Base-by-base conservation (phyloP, 2,113 vertebrate species). In the Macroglossus sobrinus region DNA sequence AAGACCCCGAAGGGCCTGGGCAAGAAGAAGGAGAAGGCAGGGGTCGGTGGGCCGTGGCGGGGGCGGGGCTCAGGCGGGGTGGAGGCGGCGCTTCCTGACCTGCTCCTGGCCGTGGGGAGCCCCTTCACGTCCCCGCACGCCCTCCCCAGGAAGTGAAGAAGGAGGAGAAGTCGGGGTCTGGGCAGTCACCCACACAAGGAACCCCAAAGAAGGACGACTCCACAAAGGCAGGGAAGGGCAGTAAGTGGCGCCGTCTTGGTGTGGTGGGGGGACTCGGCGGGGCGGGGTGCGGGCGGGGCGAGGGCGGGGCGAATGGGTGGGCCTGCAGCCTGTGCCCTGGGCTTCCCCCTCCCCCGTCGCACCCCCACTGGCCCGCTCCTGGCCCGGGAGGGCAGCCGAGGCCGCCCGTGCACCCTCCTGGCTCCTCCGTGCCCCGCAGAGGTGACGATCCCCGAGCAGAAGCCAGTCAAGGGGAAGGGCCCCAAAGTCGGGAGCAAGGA, bases 21-120 rank as follows among this genome's bases (percentile, higher is more conserved):
- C 84, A 99, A 98, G 96, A 99, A 99, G 84, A 99, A 98, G 95
- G 98, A 98, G 59, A 98, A 98, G 98, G 3, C 91, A 0, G 35
- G 55, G 96, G 94, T 76, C 78, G 78, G 69, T 59, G 59, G 24
- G 45, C 71, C 7, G 50, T 1, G 55, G 50, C 10, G 45, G 68
- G 28, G n/a, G 40, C 35, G 24, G 40, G 47, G 64, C 10, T 0
- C 45, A 26, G 7, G 55, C 6, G 55, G 6, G 19, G 55, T 7
- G 55, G 55, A 47, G 55, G 21, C 55, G 19, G 55, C 13, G 45
- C 61, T 64, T 19, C 47, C 79, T 47, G 35, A 35, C 21, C 45
- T 9, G 40, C 28, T 43, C 35, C 35, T 8, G 1, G 5, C 8
- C n/a, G 55, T 55, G 33, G 63, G 57, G 0, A 26, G 63, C 28